These are phyloP conservation scores for Kuschelorhynchus macadamiae DNA, from an alignment of 2,888 invertebrate species.

Conservation along the genomic window DNA sequence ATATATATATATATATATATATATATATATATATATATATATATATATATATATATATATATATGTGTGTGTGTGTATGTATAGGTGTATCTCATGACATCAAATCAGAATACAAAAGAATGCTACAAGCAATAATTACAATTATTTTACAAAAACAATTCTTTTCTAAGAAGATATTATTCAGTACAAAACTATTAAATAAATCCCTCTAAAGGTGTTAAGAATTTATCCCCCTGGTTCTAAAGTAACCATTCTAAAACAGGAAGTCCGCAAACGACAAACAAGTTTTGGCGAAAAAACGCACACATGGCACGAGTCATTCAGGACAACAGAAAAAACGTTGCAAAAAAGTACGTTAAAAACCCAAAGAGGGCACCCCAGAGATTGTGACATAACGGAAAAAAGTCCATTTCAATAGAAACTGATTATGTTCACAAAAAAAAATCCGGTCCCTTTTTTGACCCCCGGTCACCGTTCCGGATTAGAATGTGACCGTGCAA, in stretches of 20 bases:
- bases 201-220: not conserved
- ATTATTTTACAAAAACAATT: too few species aligned
- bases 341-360: constrained; percentile 59
- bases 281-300: constrained; percentile 55
- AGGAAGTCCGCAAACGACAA: constrained; percentile 41
- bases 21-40: too few species aligned
- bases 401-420: constrained; percentile 48
- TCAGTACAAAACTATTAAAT: too few species aligned
- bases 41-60: too few species aligned
- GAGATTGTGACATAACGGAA: constrained; percentile 56
- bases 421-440: constrained; percentile 48
- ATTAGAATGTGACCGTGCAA: constrained; percentile 51
- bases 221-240: constrained; percentile 2
- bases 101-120: too few species aligned
- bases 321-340: constrained; percentile 52
- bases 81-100: too few species aligned
- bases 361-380: constrained; percentile 49
- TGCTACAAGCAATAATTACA: too few species aligned
- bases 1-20: too few species aligned
- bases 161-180: too few species aligned
- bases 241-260: constrained; percentile 4
- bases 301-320: constrained; percentile 50
- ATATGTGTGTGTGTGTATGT: too few species aligned
- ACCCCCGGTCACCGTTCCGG: constrained; percentile 56
- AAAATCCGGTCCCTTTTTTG: constrained; percentile 56